These are phyloP conservation scores for Pharmacophagus antenor DNA, from an alignment of 2,888 invertebrate genomes.

Conservation along the genomic window DNA sequence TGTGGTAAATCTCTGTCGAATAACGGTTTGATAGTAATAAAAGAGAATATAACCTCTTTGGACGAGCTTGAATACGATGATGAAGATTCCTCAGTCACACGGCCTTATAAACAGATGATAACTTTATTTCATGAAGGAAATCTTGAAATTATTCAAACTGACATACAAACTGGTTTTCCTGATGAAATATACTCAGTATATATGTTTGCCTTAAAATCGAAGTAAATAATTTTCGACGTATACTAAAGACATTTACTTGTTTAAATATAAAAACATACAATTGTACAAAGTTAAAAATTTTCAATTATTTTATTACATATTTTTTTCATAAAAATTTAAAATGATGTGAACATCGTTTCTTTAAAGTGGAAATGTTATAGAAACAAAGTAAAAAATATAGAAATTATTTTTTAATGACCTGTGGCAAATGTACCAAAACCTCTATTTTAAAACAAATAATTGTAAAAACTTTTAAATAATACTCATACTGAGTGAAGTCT, in stretches of 20 bases:
- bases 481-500: conserved; percentile 47
- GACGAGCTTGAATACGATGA: conserved; percentile 86
- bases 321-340: no score
- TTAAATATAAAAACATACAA: no score
- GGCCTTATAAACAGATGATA: conserved; percentile 84
- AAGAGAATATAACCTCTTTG: conserved; percentile 88
- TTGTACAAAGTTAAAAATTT: background rate
- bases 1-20: conserved; percentile 73
- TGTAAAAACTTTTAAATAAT: conserved; percentile 32
- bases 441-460: conserved; percentile 24
- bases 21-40: conserved; percentile 59
- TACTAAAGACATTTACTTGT: background rate
- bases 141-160: conserved; percentile 84
- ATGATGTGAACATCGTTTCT: no score
- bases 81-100: conserved; percentile 93
- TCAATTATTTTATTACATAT: background rate
- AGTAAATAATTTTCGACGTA: background rate
- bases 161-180: conserved; percentile 91
- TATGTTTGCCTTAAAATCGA: conserved; percentile 88
- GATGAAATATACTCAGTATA: conserved; percentile 92
- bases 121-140: conserved; percentile 86
- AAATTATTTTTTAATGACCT: no score
- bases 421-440: conserved; percentile 1
- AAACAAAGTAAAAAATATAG: no score
- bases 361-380: no score